phyloP scores from a whole-genome alignment of 1,140 invertebrate genomes.

The Bombus waltoni region DNA sequence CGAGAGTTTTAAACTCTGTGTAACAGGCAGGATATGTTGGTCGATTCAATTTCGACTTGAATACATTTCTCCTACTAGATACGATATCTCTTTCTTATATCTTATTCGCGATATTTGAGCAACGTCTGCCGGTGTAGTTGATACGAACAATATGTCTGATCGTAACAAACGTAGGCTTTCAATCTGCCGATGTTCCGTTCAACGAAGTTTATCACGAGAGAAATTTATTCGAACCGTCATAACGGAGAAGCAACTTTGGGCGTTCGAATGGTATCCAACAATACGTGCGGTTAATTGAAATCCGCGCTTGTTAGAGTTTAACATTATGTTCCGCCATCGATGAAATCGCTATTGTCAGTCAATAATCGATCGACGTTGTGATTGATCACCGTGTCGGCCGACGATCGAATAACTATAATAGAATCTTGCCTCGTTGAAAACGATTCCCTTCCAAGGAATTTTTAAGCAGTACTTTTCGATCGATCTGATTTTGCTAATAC shows the following conservation, averaged over 20 bases:
- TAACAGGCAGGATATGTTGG: too few species aligned
- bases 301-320: background rate
- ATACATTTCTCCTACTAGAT: too few species aligned
- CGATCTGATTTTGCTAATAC: background rate
- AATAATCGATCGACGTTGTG: background rate
- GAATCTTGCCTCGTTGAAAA: background rate
- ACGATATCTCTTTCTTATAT: background rate
- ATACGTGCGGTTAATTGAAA: background rate
- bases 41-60: too few species aligned
- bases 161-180: background rate
- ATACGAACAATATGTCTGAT: constrained; percentile 1
- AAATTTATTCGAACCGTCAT: constrained; percentile 2
- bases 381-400: background rate
- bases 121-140: too few species aligned
- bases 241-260: background rate
- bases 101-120: background rate
- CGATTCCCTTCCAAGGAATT: background rate
- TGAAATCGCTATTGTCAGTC: constrained; percentile 5
- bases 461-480: background rate
- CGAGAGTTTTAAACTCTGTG: too few species aligned
- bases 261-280: background rate
- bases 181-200: background rate
- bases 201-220: background rate
- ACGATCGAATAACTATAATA: constrained; percentile 7
- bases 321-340: background rate